Evolutionary conservation across 2,888 invertebrate species (phyloP).

Genomic region (Zaprionus bogoriensis): DNA sequence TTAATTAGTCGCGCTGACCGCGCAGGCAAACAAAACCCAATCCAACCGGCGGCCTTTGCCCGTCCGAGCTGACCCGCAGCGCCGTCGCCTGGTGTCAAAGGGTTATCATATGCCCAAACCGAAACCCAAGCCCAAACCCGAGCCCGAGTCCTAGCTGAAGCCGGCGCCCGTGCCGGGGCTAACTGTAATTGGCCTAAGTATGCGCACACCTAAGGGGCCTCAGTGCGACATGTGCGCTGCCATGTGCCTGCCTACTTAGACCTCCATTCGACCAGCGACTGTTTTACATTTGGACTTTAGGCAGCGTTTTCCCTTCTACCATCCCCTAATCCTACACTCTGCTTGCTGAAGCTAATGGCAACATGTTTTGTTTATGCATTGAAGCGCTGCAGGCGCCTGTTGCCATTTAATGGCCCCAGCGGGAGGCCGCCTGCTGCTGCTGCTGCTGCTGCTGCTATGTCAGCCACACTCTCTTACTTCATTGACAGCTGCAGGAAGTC

Average conservation of each 20-base stretch:
- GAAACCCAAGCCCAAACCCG: background rate
- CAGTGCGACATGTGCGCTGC: background rate
- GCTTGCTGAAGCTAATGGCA: conserved; percentile 27
- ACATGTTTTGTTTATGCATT: conserved; percentile 65
- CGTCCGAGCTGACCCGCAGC: background rate
- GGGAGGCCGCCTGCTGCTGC: background rate
- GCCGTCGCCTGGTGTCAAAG: conserved; percentile 47
- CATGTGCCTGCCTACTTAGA: conserved; percentile 4
- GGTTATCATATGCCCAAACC: conserved; percentile 51
- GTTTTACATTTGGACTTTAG: conserved; percentile 16
- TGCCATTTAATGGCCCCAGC: conserved; percentile 30
- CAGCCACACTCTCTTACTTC: conserved; percentile 12
- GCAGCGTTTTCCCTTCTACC: background rate
- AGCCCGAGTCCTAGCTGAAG: too few species aligned
- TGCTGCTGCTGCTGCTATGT: conserved; percentile 4
- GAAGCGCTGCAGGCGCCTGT: conserved; percentile 37
- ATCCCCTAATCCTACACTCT: background rate
- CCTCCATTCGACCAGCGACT: conserved; percentile 1
- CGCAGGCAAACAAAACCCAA: conserved; percentile 25
- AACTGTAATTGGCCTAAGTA: conserved; percentile 68
- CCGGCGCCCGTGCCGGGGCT: background rate
- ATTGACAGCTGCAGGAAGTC: conserved; percentile 19
- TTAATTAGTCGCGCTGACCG: conserved; percentile 65
- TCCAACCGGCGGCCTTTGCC: background rate
- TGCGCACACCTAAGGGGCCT: conserved; percentile 57